Evolutionary conservation across 2,888 invertebrate genomes (phyloP), one percentile per base, ranked within the genome.

Genomic region (Pammene aurita): DNA sequence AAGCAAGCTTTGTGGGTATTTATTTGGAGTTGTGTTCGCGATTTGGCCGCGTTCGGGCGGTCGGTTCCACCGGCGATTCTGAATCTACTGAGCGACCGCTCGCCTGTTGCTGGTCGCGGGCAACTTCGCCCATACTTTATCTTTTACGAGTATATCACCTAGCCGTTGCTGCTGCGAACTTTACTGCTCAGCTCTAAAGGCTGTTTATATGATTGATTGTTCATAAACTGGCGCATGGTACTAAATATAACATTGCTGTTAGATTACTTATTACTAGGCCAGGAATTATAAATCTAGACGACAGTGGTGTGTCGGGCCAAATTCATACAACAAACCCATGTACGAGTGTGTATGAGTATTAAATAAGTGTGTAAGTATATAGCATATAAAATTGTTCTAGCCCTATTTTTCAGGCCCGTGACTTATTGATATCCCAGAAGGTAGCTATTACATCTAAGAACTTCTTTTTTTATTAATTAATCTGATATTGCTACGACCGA

Each of bases 1-100:
- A 77, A 78, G 76, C 75, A 79, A 79, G 78, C 77, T 75, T 67
- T 65, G 68, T 64, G 42, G 58, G 70, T 70, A 73, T 65, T 74
- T 74, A 71, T 78, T 78, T 76, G 71, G 69, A 63, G 63, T 75
- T 66, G 61, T 71, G 71, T 52, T 38, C 18, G 38, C 71, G 70
- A 50, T 58, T 66, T 55, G 67, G 57, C 52, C 64, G 50, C 71
- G 72, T 71, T 70, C 67, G 67, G 70, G 73, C 74, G 75, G 66
- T 72, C 76, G 71, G 67, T 55, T 50, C 75, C 73, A 60, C 57
- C 66, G 77, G 66, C 74, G 75, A 68, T 67, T 68, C 67, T 66
- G 41, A 48, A 75, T 75, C 72, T 74, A 73, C 70, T 68, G 67
- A 70, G 41, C 55, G 72, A 72, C 55, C 56, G 63, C 57, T 35